Percentiles rank a stretch among this genome's conserved stretches.
These are phyloP conservation scores for Melinaea menophilus DNA, from an alignment of 2,888 invertebrate genomes.

Conservation along the genomic window DNA sequence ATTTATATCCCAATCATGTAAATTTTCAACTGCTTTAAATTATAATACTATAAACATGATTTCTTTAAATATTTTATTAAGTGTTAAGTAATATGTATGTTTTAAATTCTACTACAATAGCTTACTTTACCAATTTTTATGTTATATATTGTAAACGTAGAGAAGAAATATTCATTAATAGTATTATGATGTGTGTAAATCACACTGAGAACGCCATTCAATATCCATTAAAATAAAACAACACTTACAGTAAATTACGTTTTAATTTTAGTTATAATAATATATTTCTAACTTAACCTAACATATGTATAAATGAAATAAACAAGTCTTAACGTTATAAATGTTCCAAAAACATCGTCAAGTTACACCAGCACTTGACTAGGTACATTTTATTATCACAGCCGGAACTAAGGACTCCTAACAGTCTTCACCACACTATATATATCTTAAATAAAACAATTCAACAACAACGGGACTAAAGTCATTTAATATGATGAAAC, in stretches of 20 bases:
- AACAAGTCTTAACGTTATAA: constrained; percentile 19
- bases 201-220: not conserved
- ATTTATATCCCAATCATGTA: too few relatives aligned
- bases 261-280: not conserved
- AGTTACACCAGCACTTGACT: constrained; percentile 36
- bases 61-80: too few relatives aligned
- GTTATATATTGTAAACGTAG: too few relatives aligned
- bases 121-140: too few relatives aligned
- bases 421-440: constrained; percentile 9
- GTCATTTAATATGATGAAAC: not conserved
- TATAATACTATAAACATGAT: too few relatives aligned
- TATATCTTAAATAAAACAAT: not conserved
- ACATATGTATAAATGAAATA: constrained; percentile 19
- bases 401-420: constrained; percentile 52
- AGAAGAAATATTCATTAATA: too few relatives aligned
- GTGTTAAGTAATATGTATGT: too few relatives aligned
- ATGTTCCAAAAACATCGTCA: constrained; percentile 29
- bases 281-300: constrained; percentile 5
- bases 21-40: too few relatives aligned
- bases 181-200: too few relatives aligned
- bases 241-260: not conserved
- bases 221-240: not conserved
- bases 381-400: constrained; percentile 53
- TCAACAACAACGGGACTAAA: not conserved
- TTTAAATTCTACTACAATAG: too few relatives aligned